These are phyloP conservation scores for Tetanocera ferruginea DNA, from an alignment of 2,888 invertebrate species.

Conservation along the genomic window DNA sequence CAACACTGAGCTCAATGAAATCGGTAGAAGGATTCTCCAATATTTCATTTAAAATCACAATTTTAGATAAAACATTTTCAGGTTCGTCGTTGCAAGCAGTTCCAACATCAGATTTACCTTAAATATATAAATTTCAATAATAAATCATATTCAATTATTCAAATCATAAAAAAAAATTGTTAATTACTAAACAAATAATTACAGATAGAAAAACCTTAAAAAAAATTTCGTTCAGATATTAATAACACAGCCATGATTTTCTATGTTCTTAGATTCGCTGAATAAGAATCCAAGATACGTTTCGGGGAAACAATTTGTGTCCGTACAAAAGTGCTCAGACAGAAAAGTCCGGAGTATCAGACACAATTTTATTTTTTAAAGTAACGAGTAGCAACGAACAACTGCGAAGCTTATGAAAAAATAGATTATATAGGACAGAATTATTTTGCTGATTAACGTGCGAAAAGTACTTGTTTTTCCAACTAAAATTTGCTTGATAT, in stretches of 20 bases:
- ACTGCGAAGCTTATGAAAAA: too few species aligned
- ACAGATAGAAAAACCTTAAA: background rate
- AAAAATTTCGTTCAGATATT: background rate
- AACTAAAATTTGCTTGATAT: too few species aligned
- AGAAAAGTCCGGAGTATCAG: too few species aligned
- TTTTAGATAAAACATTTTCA: slow-evolving; percentile 46
- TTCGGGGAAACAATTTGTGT: too few species aligned
- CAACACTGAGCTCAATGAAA: slow-evolving; percentile 57
- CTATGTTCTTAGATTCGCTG: background rate
- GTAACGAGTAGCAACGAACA: too few species aligned
- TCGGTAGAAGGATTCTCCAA: slow-evolving; percentile 61
- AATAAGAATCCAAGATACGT: too few species aligned
- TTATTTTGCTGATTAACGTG: too few species aligned
- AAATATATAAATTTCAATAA: background rate
- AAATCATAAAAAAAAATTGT: background rate
- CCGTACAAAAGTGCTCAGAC: too few species aligned
- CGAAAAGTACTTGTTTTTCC: too few species aligned
- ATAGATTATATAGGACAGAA: too few species aligned
- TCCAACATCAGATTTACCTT: background rate
- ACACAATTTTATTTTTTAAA: too few species aligned
- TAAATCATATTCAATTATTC: background rate
- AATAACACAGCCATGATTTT: background rate
- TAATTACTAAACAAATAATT: background rate
- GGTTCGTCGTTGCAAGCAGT: background rate
- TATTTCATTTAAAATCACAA: slow-evolving; percentile 61